These are phyloP conservation scores for Aselliscus stoliczkanus DNA, from an alignment of 2,797 vertebrate genomes.

Conservation along the genomic window DNA sequence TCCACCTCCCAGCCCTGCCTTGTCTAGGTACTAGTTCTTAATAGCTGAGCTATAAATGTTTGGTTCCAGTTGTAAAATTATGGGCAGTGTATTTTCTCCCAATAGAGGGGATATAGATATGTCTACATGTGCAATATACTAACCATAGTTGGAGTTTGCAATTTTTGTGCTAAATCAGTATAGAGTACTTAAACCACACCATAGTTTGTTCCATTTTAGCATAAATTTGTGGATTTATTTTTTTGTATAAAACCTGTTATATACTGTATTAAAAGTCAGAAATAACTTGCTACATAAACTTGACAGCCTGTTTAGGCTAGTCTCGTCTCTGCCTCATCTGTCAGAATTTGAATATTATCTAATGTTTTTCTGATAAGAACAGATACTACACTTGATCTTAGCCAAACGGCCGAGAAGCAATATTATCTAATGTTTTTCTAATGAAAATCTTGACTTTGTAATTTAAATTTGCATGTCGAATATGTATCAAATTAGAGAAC, in stretches of 20 bases:
- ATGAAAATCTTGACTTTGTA: conserved; percentile 68
- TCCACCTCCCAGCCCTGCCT: neutral
- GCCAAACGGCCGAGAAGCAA: too few species aligned
- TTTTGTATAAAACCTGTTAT: neutral
- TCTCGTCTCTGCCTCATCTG: neutral
- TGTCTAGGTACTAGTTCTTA: neutral
- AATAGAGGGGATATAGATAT: neutral
- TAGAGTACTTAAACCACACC: neutral
- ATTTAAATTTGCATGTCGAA: conserved; percentile 41
- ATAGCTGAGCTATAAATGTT: neutral
- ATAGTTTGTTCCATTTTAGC: conserved; percentile 30
- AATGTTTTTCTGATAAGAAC: neutral
- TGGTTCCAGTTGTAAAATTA: neutral
- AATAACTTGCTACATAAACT: conserved; percentile 23
- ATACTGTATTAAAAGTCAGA: neutral
- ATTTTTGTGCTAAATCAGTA: conserved; percentile 28
- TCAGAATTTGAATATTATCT: conserved; percentile 58
- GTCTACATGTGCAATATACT: neutral
- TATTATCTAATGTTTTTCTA: conserved; percentile 17
- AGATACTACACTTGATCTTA: too few species aligned
- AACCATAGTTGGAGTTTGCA: conserved; percentile 19
- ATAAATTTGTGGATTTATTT: neutral
- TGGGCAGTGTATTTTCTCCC: neutral
- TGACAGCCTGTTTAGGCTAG: neutral
- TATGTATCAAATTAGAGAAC: conserved; percentile 54